These are phyloP conservation scores for Apoda limacodes DNA, from an alignment of 2,888 invertebrate species.

Conservation along the genomic window DNA sequence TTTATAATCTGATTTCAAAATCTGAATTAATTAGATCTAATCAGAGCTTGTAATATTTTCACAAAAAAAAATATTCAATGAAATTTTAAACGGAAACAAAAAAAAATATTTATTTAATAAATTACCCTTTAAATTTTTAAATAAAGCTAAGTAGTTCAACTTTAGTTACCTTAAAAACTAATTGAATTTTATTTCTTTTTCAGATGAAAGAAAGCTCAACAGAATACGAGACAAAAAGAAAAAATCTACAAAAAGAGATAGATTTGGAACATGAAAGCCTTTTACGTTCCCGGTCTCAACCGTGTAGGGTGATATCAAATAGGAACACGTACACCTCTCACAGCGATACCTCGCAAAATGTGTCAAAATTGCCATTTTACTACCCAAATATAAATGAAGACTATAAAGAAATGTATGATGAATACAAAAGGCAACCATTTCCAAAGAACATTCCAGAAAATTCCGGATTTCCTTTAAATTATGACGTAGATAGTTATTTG, in stretches of 20 bases:
- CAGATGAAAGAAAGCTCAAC: constrained; percentile 63
- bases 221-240: constrained; percentile 57
- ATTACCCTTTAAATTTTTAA: too few relatives aligned
- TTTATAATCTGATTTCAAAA: too few relatives aligned
- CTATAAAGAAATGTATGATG: constrained; percentile 20
- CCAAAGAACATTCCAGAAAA: constrained; percentile 60
- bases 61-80: too few relatives aligned
- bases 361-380: constrained; percentile 45
- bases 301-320: constrained; percentile 8
- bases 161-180: constrained; percentile 3
- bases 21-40: too few relatives aligned
- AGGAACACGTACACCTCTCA: constrained; percentile 19
- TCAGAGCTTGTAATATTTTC: too few relatives aligned
- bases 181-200: constrained; percentile 26
- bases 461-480: constrained; percentile 47
- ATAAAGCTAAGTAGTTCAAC: too few relatives aligned
- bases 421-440: constrained; percentile 36
- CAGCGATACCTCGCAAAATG: not conserved
- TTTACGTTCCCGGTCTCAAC: constrained; percentile 23
- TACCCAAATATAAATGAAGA: constrained; percentile 40
- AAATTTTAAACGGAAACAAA: too few relatives aligned
- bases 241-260: constrained; percentile 58
- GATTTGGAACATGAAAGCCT: constrained; percentile 40
- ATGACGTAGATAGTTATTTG: constrained; percentile 52
- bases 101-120: too few relatives aligned